Conservation (phyloP, 64 coral and sea anemone species). For the Montipora capricornis region DNA sequence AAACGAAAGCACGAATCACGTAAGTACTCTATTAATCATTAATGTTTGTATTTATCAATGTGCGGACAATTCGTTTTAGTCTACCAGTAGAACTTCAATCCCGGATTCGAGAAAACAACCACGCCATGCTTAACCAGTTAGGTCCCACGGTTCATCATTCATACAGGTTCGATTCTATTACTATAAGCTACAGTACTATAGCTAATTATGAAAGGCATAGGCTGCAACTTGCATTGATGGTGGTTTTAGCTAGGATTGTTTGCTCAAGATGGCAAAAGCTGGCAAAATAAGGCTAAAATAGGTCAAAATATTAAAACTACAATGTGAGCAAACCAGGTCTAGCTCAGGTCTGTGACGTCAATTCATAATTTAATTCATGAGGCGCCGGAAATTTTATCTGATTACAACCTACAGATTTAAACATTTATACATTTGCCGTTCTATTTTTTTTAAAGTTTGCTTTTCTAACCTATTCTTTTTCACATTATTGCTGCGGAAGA, state of each 20-base stretch:
- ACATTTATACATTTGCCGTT: background rate
- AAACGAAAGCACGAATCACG: no score
- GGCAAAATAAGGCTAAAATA: no score
- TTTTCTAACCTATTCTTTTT: background rate
- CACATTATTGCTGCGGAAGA: background rate
- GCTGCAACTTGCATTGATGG: no score
- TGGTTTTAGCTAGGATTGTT: no score
- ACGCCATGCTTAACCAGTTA: no score
- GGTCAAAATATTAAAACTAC: no score
- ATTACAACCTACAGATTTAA: background rate
- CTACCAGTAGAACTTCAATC: background rate
- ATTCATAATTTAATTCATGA: slow-evolving; percentile 1
- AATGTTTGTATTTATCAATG: background rate
- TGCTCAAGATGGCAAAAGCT: no score
- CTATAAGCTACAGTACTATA: background rate
- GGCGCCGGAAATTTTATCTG: background rate
- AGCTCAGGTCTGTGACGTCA: background rate
- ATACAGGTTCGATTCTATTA: background rate
- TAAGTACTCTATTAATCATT: no score
- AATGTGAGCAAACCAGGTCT: background rate
- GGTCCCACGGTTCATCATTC: no score
- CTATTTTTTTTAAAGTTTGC: background rate
- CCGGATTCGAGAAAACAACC: background rate
- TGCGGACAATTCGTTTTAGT: background rate
- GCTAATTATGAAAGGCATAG: no score